Evolutionary conservation across 2,113 vertebrate genomes (phyloP).

Genomic region (Spilogale gracilis): DNA sequence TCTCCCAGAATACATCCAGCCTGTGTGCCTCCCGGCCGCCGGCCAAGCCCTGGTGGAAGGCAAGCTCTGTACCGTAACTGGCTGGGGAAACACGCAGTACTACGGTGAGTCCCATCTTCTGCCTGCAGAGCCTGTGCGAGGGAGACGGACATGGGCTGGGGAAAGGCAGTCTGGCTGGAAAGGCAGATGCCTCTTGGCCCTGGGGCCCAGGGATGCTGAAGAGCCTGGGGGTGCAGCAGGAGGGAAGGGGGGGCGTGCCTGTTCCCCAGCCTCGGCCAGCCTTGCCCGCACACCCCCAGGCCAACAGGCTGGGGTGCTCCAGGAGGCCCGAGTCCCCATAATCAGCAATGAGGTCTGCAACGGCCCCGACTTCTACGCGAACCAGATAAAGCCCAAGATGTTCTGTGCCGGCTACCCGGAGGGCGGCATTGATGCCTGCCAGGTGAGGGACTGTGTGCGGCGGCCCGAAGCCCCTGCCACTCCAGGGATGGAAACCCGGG

Average conservation of each 20-base stretch:
- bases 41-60: slow-evolving; percentile 92
- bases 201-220: rapidly evolving
- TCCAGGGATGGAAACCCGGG: background rate
- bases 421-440: slow-evolving; percentile 94
- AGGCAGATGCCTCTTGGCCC: too few relatives aligned
- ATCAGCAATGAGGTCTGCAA: slow-evolving; percentile 93
- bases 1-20: slow-evolving; percentile 92
- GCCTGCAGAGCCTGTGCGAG: rapidly evolving
- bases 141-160: background rate
- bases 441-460: slow-evolving; percentile 86
- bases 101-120: slow-evolving; percentile 88
- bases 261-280: background rate
- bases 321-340: slow-evolving; percentile 93
- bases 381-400: slow-evolving; percentile 95
- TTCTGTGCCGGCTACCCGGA: slow-evolving; percentile 95
- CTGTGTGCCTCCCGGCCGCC: slow-evolving; percentile 92
- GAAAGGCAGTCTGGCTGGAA: background rate
- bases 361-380: slow-evolving; percentile 93
- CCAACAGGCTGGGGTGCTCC: slow-evolving; percentile 91
- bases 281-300: slow-evolving; percentile 82
- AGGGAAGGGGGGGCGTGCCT: background rate
- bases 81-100: slow-evolving; percentile 94
- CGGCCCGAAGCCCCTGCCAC: too few relatives aligned
- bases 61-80: slow-evolving; percentile 93
- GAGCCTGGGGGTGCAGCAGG: background rate